Evolutionary conservation across 2,113 vertebrate genomes (phyloP).

Genomic region (Uria lomvia): DNA sequence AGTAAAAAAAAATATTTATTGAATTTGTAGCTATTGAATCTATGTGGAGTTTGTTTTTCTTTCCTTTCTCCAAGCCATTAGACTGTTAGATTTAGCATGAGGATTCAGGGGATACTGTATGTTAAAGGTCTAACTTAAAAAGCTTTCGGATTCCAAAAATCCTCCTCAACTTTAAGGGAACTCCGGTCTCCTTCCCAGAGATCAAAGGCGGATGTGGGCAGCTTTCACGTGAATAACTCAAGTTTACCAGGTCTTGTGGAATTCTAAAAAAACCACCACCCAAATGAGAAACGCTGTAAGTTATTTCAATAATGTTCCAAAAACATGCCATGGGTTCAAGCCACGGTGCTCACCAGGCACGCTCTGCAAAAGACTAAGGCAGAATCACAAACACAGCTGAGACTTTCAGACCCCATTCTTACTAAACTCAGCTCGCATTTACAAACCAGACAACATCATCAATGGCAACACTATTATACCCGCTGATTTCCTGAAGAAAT

Average conservation of each 20-base stretch:
- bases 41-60: background rate
- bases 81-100: background rate
- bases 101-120: background rate
- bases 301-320: background rate
- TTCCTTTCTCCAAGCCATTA: background rate
- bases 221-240: background rate
- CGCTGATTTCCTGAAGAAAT: background rate
- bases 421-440: background rate
- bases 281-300: background rate
- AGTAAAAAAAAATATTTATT: background rate
- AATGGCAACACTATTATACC: background rate
- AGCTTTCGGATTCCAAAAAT: background rate
- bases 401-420: background rate
- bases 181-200: background rate
- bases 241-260: background rate
- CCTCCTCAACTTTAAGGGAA: background rate
- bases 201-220: background rate
- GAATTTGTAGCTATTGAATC: background rate
- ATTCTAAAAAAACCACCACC: background rate
- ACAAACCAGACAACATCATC: background rate
- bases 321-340: background rate
- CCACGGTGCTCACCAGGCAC: background rate
- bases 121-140: background rate
- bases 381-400: background rate
- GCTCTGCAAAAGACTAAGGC: accelerated